Conservation (phyloP, 2,888 invertebrate species). For the Machimus rusticus region DNA sequence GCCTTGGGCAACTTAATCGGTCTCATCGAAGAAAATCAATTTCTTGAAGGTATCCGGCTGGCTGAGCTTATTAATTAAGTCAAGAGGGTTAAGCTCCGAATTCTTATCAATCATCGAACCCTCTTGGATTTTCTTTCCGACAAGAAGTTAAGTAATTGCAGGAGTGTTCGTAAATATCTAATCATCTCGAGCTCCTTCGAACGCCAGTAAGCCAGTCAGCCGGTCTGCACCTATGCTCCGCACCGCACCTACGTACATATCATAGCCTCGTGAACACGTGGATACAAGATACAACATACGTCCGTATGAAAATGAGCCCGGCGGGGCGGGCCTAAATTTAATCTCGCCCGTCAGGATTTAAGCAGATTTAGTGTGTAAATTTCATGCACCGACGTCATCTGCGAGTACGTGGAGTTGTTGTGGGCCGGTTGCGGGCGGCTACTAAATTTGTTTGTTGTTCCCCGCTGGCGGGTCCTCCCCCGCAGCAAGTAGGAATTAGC, state of each 20-base stretch:
- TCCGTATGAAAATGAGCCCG: background rate
- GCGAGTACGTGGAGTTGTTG: background rate
- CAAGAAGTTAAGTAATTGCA: background rate
- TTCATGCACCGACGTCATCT: background rate
- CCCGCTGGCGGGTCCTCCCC: background rate
- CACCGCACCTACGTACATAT: background rate
- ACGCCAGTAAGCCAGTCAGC: background rate
- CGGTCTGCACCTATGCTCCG: background rate
- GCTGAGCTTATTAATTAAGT: conserved; percentile 6
- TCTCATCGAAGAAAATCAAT: conserved; percentile 1
- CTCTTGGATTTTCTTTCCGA: background rate
- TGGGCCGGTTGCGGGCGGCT: background rate
- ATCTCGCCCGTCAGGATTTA: background rate
- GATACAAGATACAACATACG: background rate
- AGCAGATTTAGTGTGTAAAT: background rate
- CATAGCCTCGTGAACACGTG: background rate
- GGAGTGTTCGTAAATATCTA: background rate
- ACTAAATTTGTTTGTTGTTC: background rate
- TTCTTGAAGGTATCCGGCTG: conserved; percentile 1
- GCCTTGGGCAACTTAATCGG: background rate
- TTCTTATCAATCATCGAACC: conserved; percentile 2
- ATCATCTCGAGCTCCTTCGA: background rate
- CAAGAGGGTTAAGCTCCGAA: background rate
- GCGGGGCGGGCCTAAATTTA: background rate
- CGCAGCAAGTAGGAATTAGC: background rate